These are phyloP conservation scores for Phenacoccus solenopsis DNA, from an alignment of 1,140 invertebrate genomes.

Conservation along the genomic window DNA sequence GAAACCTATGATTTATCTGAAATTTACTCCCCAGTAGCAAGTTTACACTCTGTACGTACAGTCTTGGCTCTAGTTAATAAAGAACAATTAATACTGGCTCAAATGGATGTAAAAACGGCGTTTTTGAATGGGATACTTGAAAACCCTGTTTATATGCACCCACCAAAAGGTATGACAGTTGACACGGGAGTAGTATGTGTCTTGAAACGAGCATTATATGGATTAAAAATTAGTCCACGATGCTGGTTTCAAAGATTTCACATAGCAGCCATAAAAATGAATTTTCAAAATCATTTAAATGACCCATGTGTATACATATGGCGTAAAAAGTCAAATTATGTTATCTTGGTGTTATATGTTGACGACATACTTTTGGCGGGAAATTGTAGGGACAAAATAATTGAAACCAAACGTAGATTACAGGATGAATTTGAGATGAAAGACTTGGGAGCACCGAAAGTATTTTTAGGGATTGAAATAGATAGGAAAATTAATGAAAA, in stretches of 20 bases:
- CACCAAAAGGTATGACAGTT: slow-evolving; percentile 24
- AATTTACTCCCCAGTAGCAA: slow-evolving; percentile 19
- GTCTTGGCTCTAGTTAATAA: background rate
- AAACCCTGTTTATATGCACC: slow-evolving; percentile 32
- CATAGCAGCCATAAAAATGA: background rate
- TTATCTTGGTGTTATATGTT: background rate
- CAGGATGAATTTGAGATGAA: slow-evolving; percentile 17
- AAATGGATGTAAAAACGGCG: slow-evolving; percentile 34
- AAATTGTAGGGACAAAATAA: background rate
- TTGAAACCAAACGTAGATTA: background rate
- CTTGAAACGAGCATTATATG: slow-evolving; percentile 28
- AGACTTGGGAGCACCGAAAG: background rate
- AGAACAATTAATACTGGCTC: slow-evolving; percentile 14
- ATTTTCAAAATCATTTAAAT: background rate
- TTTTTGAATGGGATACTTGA: slow-evolving; percentile 32
- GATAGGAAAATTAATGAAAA: background rate
- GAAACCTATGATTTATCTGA: slow-evolving; percentile 8
- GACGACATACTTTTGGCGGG: slow-evolving; percentile 20
- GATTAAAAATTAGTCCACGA: slow-evolving; percentile 28
- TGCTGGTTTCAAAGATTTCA: slow-evolving; percentile 28
- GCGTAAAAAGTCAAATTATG: background rate
- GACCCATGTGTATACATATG: background rate
- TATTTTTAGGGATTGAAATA: slow-evolving; percentile 5
- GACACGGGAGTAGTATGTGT: slow-evolving; percentile 23
- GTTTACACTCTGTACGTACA: background rate